Evolutionary conservation across 2,113 vertebrate species (phyloP).

Genomic region (Porphyrio hochstetteri): DNA sequence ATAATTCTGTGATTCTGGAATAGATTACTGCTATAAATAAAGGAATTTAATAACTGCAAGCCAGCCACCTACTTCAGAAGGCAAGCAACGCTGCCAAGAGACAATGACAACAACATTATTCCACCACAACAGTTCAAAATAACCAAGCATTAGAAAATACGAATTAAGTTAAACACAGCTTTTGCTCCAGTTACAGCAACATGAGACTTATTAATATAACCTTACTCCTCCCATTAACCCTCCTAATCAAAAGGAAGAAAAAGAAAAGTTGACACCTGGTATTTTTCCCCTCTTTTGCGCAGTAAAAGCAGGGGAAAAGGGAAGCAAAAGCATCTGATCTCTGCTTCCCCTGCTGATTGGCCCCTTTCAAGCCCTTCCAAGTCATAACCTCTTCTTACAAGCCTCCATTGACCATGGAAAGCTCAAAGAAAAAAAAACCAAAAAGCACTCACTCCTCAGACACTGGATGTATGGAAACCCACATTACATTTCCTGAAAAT

Average conservation of each 20-base stretch:
- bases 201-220: neutral
- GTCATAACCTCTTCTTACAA: neutral
- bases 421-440: neutral
- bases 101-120: neutral
- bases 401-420: neutral
- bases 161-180: neutral
- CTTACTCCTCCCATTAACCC: neutral
- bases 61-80: constrained; percentile 26
- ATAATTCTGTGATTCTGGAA: no score
- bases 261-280: neutral
- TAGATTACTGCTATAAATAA: constrained; percentile 33
- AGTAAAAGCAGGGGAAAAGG: neutral
- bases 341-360: neutral
- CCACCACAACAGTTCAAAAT: neutral
- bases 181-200: neutral
- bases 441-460: neutral
- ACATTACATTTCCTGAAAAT: neutral
- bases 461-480: neutral
- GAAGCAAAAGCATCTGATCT: neutral
- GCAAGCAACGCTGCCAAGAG: neutral
- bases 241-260: neutral
- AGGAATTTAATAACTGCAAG: constrained; percentile 24
- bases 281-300: neutral
- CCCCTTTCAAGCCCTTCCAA: neutral
- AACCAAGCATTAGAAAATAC: neutral